Conservation (phyloP, 2,888 invertebrate genomes). For the Cartodere bifasciata region DNA sequence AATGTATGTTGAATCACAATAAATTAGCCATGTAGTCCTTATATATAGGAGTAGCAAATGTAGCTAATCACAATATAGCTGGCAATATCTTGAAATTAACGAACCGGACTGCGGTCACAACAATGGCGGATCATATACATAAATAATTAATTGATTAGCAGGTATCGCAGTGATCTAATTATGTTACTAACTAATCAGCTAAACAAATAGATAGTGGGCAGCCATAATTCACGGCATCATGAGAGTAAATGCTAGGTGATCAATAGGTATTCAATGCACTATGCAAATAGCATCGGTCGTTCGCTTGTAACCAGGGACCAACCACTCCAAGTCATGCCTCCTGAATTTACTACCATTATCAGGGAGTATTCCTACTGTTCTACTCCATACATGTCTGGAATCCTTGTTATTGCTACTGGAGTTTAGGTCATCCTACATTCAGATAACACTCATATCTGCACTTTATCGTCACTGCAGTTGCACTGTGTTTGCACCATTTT, state of each 20-base stretch:
- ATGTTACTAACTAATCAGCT: conserved; percentile 39
- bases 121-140: conserved; percentile 32
- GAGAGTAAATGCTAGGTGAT: conserved; percentile 35
- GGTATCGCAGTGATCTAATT: conserved; percentile 38
- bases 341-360: no score
- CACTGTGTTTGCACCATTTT: no score
- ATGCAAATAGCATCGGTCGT: conserved; percentile 36
- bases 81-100: conserved; percentile 33
- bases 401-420: no score
- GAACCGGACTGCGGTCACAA: conserved; percentile 23
- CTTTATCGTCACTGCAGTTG: no score
- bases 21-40: no score
- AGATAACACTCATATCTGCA: no score
- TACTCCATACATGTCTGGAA: no score
- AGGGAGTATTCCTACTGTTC: no score
- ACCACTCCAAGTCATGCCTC: no score
- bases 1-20: no score
- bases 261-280: conserved; percentile 37
- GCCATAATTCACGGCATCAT: conserved; percentile 37
- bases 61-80: conserved; percentile 23
- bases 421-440: no score
- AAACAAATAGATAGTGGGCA: conserved; percentile 39
- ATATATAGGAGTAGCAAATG: conserved; percentile 12
- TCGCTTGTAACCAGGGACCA: no score
- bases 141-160: conserved; percentile 40